Conservation (phyloP, 2,888 invertebrate species). For the Phyllotreta striolata region DNA sequence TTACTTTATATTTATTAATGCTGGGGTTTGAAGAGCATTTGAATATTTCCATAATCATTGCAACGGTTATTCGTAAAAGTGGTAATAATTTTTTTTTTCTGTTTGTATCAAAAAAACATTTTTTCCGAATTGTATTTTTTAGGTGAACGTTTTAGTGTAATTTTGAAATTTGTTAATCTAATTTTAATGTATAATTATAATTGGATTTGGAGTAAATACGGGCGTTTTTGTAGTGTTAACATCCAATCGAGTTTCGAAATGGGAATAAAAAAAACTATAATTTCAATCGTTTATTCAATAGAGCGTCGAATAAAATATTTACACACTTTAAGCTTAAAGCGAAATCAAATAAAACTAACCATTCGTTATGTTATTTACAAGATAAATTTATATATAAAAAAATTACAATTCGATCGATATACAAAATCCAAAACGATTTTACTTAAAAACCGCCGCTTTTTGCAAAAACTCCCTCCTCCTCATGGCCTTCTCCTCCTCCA, state of each 20-base stretch:
- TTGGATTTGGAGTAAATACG: constrained; percentile 29
- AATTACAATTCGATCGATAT: not conserved
- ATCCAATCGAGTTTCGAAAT: too few relatives aligned
- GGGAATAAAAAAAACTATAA: too few relatives aligned
- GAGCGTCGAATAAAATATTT: not conserved
- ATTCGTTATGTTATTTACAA: constrained; percentile 5
- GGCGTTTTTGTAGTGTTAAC: too few relatives aligned
- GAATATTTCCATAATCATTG: too few relatives aligned
- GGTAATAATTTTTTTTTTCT: too few relatives aligned
- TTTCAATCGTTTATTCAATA: too few relatives aligned
- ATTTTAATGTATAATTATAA: constrained; percentile 33
- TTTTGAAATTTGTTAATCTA: constrained; percentile 26
- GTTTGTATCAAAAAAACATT: not conserved
- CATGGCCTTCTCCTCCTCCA: constrained; percentile 83
- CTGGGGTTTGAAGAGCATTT: too few relatives aligned
- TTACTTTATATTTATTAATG: too few relatives aligned
- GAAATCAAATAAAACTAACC: constrained; percentile 11
- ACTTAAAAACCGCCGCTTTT: constrained; percentile 84
- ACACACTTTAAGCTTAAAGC: constrained; percentile 15
- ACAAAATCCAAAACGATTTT: not conserved
- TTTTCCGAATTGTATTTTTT: constrained; percentile 15
- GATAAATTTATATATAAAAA: constrained; percentile 2
- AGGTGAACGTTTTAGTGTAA: constrained; percentile 27
- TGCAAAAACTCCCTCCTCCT: constrained; percentile 87
- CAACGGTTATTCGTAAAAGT: too few relatives aligned